Evolutionary conservation across 1,140 invertebrate species (phyloP).

Genomic region (Leptestheria dahalacensis): DNA sequence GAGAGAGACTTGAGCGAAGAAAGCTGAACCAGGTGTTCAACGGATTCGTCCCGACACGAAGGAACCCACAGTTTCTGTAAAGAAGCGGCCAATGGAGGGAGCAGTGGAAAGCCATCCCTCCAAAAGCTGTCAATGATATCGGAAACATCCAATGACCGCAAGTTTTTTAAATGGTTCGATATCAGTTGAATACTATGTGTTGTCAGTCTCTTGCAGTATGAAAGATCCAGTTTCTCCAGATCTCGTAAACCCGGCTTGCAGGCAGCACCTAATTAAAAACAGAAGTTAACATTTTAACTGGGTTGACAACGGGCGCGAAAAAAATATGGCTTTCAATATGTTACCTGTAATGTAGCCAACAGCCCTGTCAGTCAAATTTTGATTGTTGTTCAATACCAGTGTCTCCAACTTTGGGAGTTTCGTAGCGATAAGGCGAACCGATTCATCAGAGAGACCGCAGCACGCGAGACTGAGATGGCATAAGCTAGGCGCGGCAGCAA

Average conservation of each 20-base stretch:
- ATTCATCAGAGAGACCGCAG: background rate
- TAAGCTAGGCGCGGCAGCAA: too few relatives aligned
- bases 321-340: too few relatives aligned
- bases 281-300: too few relatives aligned
- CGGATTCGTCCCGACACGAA: background rate
- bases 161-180: background rate
- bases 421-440: background rate
- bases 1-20: background rate
- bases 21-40: background rate
- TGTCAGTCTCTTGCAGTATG: background rate
- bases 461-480: background rate
- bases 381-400: background rate
- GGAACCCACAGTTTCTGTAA: background rate
- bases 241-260: background rate
- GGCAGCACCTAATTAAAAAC: too few relatives aligned
- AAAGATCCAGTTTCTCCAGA: background rate
- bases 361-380: background rate
- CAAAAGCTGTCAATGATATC: background rate
- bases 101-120: background rate
- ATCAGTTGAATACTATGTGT: background rate
- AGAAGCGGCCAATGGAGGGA: background rate
- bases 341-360: background rate
- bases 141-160: background rate
- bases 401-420: background rate
- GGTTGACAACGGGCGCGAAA: too few relatives aligned